Percentiles rank a stretch among this genome's conserved stretches.
Evolutionary conservation across 2,797 vertebrate species (phyloP).

Genomic region (Gymnothorax javanicus): DNA sequence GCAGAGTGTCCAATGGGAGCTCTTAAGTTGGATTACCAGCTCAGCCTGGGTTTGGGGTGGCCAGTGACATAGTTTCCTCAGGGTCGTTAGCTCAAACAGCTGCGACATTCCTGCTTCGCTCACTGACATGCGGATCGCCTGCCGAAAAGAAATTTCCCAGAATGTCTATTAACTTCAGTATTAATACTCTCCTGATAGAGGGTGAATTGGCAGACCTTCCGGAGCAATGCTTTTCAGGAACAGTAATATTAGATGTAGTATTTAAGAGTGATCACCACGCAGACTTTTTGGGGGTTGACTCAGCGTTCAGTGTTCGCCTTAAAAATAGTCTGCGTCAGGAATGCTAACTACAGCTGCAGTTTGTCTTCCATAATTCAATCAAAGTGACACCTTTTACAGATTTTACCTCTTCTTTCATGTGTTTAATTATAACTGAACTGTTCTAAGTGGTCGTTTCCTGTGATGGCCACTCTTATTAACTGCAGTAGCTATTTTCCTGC

Average conservation of each 20-base stretch:
- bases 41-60: not conserved
- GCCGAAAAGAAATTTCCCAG: not conserved
- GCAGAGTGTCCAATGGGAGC: not conserved
- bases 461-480: not conserved
- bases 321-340: not conserved
- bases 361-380: not conserved
- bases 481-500: not conserved
- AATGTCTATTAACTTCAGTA: not conserved
- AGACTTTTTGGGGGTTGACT: not conserved
- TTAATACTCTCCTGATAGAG: not conserved
- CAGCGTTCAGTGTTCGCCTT: not conserved
- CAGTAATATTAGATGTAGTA: not conserved
- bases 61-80: not conserved
- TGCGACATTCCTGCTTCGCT: not conserved
- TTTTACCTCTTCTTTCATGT: not conserved
- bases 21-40: not conserved
- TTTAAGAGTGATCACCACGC: not conserved
- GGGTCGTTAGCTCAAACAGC: not conserved
- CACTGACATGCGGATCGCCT: not conserved
- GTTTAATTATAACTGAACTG: not conserved
- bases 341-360: not conserved
- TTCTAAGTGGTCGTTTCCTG: not conserved
- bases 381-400: not conserved
- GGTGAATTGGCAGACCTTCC: not conserved
- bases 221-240: not conserved